phyloP scores from a whole-genome alignment of 2,113 vertebrate species.

The Daphoenositta chrysoptera region DNA sequence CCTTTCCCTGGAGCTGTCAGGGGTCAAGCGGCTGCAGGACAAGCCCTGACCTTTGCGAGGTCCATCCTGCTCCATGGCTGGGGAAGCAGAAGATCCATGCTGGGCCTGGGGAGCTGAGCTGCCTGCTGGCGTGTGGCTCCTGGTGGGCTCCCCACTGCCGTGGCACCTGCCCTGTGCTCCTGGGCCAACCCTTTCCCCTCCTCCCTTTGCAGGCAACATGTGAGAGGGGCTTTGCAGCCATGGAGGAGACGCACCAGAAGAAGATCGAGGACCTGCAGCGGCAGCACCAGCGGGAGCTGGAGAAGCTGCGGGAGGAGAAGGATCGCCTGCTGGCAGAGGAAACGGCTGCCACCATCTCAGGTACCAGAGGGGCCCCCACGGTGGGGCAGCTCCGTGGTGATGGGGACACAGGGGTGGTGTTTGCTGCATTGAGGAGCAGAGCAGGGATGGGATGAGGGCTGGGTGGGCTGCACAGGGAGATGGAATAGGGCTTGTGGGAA shows the following conservation, averaged over 20 bases:
- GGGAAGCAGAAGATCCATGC: not conserved
- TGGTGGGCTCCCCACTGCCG: accelerated
- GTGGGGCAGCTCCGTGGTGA: not conserved
- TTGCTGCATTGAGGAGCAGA: not conserved
- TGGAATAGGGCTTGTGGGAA: not conserved
- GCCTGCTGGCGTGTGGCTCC: accelerated
- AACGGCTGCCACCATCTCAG: slow-evolving; percentile 94
- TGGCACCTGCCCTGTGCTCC: accelerated
- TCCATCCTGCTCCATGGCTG: not conserved
- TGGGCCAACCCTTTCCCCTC: not conserved
- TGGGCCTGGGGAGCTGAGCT: not conserved
- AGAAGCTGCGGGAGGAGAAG: slow-evolving; percentile 91
- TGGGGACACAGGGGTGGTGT: accelerated
- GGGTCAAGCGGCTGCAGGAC: not conserved
- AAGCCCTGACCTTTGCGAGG: not conserved
- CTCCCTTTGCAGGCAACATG: slow-evolving; percentile 85
- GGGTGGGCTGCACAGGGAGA: not conserved
- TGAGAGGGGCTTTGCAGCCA: slow-evolving; percentile 93
- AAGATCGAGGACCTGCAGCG: slow-evolving; percentile 92
- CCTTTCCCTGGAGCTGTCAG: not conserved
- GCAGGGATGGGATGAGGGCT: not conserved
- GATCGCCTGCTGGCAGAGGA: slow-evolving; percentile 94
- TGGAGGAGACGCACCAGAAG: slow-evolving; percentile 98
- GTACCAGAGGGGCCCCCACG: not conserved
- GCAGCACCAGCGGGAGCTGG: slow-evolving; percentile 94